Percentiles rank a stretch among this genome's conserved stretches.
Conservation (phyloP, 2,113 vertebrate genomes). For the Perognathus longimembris region DNA sequence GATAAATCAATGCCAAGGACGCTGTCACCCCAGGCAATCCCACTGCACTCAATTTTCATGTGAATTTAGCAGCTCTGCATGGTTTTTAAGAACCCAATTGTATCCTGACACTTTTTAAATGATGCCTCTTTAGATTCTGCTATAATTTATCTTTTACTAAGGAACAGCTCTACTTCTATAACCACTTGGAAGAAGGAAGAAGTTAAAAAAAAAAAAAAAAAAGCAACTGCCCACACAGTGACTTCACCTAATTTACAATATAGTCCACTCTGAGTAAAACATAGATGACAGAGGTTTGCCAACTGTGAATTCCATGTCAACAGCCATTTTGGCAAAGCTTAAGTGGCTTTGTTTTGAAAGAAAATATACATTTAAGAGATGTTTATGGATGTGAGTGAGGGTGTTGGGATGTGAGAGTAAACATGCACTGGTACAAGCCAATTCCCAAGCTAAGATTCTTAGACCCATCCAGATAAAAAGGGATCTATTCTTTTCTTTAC, state of each 20-base stretch:
- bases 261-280: constrained; percentile 66
- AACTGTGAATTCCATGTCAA: constrained; percentile 64
- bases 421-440: background rate
- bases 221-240: background rate
- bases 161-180: constrained; percentile 55
- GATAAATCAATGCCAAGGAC: constrained; percentile 79
- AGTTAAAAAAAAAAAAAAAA: too few relatives aligned
- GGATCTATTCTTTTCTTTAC: background rate
- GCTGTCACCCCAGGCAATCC: constrained; percentile 67
- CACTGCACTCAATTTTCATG: constrained; percentile 71
- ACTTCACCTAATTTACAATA: constrained; percentile 60
- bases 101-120: constrained; percentile 80
- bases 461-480: background rate
- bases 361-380: constrained; percentile 69
- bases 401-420: constrained; percentile 26
- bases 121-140: constrained; percentile 74
- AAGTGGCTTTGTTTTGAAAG: constrained; percentile 73
- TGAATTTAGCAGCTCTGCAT: constrained; percentile 76
- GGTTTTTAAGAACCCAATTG: constrained; percentile 81
- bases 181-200: background rate
- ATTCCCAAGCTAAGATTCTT: background rate
- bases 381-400: constrained; percentile 36
- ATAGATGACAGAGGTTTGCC: background rate
- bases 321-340: constrained; percentile 47
- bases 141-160: constrained; percentile 78